Base-by-base conservation (phyloP, 1,140 invertebrate genomes). In the Polyergus mexicanus region DNA sequence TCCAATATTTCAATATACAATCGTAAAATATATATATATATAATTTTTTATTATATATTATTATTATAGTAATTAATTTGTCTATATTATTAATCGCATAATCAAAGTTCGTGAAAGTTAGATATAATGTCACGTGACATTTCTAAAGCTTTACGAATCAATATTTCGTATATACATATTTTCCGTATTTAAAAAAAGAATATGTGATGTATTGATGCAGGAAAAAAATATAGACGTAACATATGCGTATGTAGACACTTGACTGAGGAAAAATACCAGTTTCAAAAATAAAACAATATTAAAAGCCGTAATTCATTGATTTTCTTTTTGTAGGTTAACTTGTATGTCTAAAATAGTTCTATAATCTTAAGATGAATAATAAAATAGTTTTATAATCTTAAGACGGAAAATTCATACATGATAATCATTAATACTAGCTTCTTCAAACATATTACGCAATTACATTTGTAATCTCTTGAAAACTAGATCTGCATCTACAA, bases 271-370 rank as follows among this genome's bases (percentile, higher is more conserved):
- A 58, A 62, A 76, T 28, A 7, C 13, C 7, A 28, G 2, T 16
- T 38, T 75, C 35, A 3, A 74, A 38, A 75, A 60, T 60, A 41
- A 41, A 75, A 41, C 63, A 44, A 28, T 44, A 32, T 76, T 41
- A 41, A 32, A 41, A 76, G 56, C 22, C 6, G 4, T 19, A 25
- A 8, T n/a, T 25, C 38, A 41, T 76, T 63, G 74, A 76, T 76
- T 76, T 76, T 7, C 60, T 11, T 28, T 76, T 62, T 41, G 25
- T 44, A 76, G 74, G 74, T 76, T 63, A 75, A 7, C 4, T 13
- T n/a, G 32, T n/a, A 56, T 1, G n/a, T 35, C 5, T 74, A 41
- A 76, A 62, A 76, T 76, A 76, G 22, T 41, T 35, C 8, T n/a
- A 35, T 74, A 13, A 74, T 38, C 0, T 74, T n/a, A n/a, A n/a